Evolutionary conservation across 2,888 invertebrate genomes (phyloP), one percentile per base, ranked within the genome.

Genomic region (Dromius quadrimaculatus): DNA sequence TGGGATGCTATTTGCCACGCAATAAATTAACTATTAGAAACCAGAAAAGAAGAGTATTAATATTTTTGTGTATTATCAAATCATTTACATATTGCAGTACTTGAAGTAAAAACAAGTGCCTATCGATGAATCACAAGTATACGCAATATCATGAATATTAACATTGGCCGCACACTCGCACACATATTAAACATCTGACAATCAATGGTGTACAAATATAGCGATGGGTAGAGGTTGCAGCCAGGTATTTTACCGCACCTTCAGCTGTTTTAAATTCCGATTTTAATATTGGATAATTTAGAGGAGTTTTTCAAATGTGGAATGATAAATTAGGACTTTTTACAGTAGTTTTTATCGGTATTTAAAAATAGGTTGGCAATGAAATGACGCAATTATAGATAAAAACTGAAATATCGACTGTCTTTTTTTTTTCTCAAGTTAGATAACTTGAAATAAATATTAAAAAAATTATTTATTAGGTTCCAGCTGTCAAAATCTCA

Each of bases 241-340:
- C 15, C 50, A 54, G 28, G 50, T 28, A 54, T 23, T n/a, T 11
- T 28, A 28, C 50, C 50, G 50, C 50, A 54, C 50, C 50, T 54
- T 54, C 50, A 28, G 15, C 50, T 54, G 50, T 54, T 54, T 54
- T 28, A 54, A 23, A 54, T 54, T 54, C 50, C 23, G 17, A 54
- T 43, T 9, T 15, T 19, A 19, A 43, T 22, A 47, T 47, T 54
- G 28, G 13, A 28, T 54, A 54, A 54, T 28, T 54, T 23, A 13
- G 28, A 23, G 11, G 15, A 8, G 23, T 28, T 54, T 41, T 54
- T 54, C 50, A 54, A 13, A 41, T 6, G n/a, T n/a, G 41, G 11
- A 15, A 38, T 15, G 15, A 8, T 41, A 17, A 15, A 41, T 41
- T 1, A 54, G 50, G 50, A 5, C 9, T 54, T 54, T 41, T 41